Conservation (phyloP, 2,797 vertebrate genomes). For the Cacajao melanocephalus region DNA sequence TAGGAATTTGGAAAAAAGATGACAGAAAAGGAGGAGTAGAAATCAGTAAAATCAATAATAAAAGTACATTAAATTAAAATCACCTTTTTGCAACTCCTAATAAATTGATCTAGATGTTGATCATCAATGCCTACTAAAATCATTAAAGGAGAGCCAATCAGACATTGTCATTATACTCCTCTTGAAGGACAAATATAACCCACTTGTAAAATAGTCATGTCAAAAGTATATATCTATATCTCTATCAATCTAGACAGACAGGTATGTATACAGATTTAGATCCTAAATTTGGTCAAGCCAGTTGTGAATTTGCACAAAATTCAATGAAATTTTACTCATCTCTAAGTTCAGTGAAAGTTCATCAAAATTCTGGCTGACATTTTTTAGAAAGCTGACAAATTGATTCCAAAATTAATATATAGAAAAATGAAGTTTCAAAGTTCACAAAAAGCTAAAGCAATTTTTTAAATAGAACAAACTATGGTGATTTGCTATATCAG, state of each 20-base stretch:
- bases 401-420: constrained; percentile 48
- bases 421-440: constrained; percentile 3
- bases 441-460: not conserved
- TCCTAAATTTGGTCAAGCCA: not conserved
- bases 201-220: not conserved
- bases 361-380: constrained; percentile 21
- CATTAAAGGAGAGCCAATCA: not conserved
- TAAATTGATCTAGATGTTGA: not conserved
- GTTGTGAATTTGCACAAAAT: not conserved
- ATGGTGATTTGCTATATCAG: not conserved
- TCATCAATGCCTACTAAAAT: not conserved
- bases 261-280: not conserved
- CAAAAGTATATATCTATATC: not conserved
- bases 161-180: not conserved
- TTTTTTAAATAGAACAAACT: constrained; percentile 26
- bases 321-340: not conserved
- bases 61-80: constrained; percentile 41
- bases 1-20: not conserved
- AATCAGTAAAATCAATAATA: constrained; percentile 40
- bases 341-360: constrained; percentile 42
- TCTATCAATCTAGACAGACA: not conserved
- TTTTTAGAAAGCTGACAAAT: constrained; percentile 28
- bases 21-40: not conserved
- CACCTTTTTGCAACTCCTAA: not conserved
- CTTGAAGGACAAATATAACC: not conserved